These are phyloP conservation scores for Harpalus rubripes DNA, from an alignment of 2,888 invertebrate species.

Conservation along the genomic window DNA sequence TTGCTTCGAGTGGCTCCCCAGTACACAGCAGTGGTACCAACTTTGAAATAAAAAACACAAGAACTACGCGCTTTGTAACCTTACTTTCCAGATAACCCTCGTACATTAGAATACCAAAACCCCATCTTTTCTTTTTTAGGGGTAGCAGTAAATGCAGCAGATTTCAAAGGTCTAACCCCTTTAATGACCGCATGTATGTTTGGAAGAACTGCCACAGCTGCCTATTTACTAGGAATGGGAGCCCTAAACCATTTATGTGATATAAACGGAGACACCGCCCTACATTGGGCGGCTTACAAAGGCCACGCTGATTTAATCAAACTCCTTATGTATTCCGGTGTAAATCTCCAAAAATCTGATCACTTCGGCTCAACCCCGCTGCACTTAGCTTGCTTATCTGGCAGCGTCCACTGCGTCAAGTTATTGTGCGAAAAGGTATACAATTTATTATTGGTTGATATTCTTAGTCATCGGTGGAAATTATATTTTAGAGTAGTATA, in stretches of 20 bases:
- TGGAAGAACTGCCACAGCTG: slow-evolving; percentile 93
- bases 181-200: slow-evolving; percentile 96
- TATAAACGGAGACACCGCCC: slow-evolving; percentile 94
- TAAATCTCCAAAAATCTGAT: slow-evolving; percentile 92
- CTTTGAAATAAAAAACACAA: too few relatives aligned
- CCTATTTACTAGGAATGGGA: slow-evolving; percentile 93
- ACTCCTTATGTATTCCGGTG: slow-evolving; percentile 93
- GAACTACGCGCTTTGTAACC: too few relatives aligned
- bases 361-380: slow-evolving; percentile 95
- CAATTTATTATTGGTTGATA: neutral
- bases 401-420: slow-evolving; percentile 91
- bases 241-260: slow-evolving; percentile 92
- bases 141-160: slow-evolving; percentile 92
- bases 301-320: slow-evolving; percentile 93
- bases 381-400: slow-evolving; percentile 93
- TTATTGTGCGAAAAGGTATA: slow-evolving; percentile 91
- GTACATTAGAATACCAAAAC: too few relatives aligned
- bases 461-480: slow-evolving; percentile 3
- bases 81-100: too few relatives aligned
- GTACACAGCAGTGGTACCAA: too few relatives aligned
- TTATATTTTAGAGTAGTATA: slow-evolving; percentile 84
- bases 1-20: too few relatives aligned
- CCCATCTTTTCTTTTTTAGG: slow-evolving; percentile 76
- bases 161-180: slow-evolving; percentile 93
- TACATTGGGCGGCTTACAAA: slow-evolving; percentile 97